Evolutionary conservation across 1,140 invertebrate species (phyloP).

Genomic region (Trypoxylus dichotomus): DNA sequence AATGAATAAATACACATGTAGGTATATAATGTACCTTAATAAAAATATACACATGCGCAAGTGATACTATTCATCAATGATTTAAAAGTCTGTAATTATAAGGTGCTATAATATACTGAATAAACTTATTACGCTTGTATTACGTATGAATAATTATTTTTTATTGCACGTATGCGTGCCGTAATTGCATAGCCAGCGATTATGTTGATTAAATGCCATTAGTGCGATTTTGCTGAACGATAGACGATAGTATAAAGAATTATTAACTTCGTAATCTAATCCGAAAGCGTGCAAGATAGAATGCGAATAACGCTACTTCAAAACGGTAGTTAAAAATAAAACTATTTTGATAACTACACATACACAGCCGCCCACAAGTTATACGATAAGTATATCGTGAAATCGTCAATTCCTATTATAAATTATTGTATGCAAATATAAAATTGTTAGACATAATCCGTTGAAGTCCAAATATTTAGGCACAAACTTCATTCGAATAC

Average conservation of each 20-base stretch:
- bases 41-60: not conserved
- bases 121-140: conserved; percentile 3
- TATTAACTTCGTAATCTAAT: not conserved
- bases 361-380: too few species aligned
- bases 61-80: not conserved
- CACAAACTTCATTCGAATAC: too few species aligned
- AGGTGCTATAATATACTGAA: conserved; percentile 14
- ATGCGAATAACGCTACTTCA: too few species aligned
- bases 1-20: not conserved
- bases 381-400: too few species aligned
- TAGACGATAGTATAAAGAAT: not conserved
- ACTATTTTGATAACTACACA: too few species aligned
- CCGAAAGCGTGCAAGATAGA: not conserved
- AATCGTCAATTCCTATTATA: too few species aligned
- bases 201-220: not conserved
- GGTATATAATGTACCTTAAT: not conserved
- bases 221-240: not conserved
- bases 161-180: not conserved
- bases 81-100: conserved; percentile 19
- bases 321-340: too few species aligned
- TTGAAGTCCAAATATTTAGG: too few species aligned
- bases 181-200: not conserved
- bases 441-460: too few species aligned
- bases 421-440: too few species aligned
- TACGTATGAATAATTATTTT: conserved; percentile 2